Evolutionary conservation across 2,797 vertebrate species (phyloP).

Genomic region (Ptychobarbus kaznakovi): DNA sequence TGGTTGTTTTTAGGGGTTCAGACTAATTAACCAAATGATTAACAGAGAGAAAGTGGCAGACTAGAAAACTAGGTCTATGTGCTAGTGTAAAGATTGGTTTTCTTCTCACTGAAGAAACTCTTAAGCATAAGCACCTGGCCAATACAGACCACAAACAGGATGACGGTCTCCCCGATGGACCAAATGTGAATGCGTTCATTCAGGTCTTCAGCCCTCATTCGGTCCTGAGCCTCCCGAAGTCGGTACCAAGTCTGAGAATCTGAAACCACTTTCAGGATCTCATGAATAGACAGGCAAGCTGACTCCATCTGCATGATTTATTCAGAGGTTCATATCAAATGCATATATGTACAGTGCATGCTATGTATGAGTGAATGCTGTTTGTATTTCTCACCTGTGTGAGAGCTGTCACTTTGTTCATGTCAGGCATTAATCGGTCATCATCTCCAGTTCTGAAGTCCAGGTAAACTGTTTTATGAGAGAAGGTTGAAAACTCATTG

Average conservation of each 20-base stretch:
- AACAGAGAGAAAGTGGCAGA: neutral
- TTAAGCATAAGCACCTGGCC: slow-evolving; percentile 89
- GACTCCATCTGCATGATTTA: slow-evolving; percentile 83
- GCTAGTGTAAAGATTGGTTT: slow-evolving; percentile 62
- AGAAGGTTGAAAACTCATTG: slow-evolving; percentile 92
- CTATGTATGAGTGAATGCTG: neutral
- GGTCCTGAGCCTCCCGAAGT: slow-evolving; percentile 87
- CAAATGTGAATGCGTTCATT: slow-evolving; percentile 83
- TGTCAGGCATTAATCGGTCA: slow-evolving; percentile 78
- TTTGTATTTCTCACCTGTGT: slow-evolving; percentile 83
- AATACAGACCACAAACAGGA: slow-evolving; percentile 85
- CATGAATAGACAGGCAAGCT: slow-evolving; percentile 85
- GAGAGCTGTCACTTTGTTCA: slow-evolving; percentile 79
- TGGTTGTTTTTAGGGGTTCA: neutral
- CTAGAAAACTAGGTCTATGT: slow-evolving; percentile 71
- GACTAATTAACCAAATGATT: slow-evolving; percentile 28
- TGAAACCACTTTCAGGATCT: slow-evolving; percentile 84
- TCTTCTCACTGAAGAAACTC: slow-evolving; percentile 89
- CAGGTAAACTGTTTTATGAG: slow-evolving; percentile 88
- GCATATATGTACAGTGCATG: slow-evolving; percentile 6
- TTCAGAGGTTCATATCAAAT: slow-evolving; percentile 8
- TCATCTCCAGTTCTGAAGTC: slow-evolving; percentile 86
- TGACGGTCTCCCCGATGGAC: slow-evolving; percentile 85
- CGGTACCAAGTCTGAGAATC: slow-evolving; percentile 88
- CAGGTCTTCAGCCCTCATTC: slow-evolving; percentile 84